Evolutionary conservation across 2,113 vertebrate genomes (phyloP), one percentile per base, ranked within the genome.

Genomic region (Scophthalmus maximus): DNA sequence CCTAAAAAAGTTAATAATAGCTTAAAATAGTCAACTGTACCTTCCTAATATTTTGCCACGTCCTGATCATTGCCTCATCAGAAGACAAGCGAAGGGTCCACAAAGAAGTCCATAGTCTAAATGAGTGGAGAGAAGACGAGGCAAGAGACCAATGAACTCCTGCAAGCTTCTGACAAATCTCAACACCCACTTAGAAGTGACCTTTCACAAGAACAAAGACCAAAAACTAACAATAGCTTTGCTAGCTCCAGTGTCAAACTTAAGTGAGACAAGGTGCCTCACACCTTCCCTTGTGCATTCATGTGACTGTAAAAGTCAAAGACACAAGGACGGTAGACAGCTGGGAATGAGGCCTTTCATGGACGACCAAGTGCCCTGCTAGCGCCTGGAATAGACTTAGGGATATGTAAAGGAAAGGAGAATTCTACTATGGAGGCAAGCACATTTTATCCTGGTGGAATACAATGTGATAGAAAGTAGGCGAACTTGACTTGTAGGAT

Each of bases 331-430:
- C 72, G 78, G n/a, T 34, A 25, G 76, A 88, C 85, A 92, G 87
- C 87, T 92, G 86, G 62, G 86, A 85, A 90, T 90, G 81, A 57
- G 82, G 83, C 75, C 66, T 78, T 73, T 36, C 34, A 59, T 18
- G 14, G 20, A 73, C 14, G 30, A 22, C 30, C 10, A 18, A 46
- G 17, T 42, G 58, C 0, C 46, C 29, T 36, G n/a, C 34, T 46
- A 20, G 22, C 58, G 79, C 85, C 68, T 73, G 56, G 75, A 86
- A 82, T 79, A 86, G 81, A 63, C 27, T 10, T 8, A 68, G 23
- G 46, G 63, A 61, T 25, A 83, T 66, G 75, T 59, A 46, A 82
- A 78, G 55, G 26, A 77, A 68, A 62, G 53, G 44, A 50, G 36
- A 66, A 23, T 52, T 53, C 3, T 59, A 46, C 22, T 22, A 22